phyloP scores from a whole-genome alignment of 2,888 invertebrate species.

The Nephrotoma appendiculata region DNA sequence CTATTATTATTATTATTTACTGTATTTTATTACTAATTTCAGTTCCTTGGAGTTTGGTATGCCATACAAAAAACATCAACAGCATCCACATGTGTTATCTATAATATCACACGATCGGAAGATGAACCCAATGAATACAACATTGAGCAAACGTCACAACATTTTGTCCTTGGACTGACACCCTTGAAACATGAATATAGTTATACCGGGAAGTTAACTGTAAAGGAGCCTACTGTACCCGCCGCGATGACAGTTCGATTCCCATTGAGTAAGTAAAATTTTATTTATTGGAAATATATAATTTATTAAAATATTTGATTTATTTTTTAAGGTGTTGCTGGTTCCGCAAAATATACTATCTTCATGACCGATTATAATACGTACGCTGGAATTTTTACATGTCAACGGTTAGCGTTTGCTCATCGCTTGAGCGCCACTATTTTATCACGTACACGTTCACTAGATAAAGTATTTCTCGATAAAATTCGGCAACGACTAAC shows the following conservation, averaged over 20 bases:
- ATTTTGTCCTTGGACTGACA: slow-evolving; percentile 50
- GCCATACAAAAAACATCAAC: slow-evolving; percentile 73
- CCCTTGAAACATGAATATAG: slow-evolving; percentile 66
- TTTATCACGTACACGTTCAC: slow-evolving; percentile 54
- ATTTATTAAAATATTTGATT: slow-evolving; percentile 6
- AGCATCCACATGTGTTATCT: slow-evolving; percentile 61
- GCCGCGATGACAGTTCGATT: slow-evolving; percentile 62
- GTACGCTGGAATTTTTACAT: slow-evolving; percentile 65
- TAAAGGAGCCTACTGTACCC: slow-evolving; percentile 47
- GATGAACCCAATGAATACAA: slow-evolving; percentile 53
- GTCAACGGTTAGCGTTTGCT: slow-evolving; percentile 55
- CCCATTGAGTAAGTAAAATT: slow-evolving; percentile 56
- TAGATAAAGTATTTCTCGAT: slow-evolving; percentile 54
- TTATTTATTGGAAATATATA: neutral
- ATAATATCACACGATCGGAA: slow-evolving; percentile 53
- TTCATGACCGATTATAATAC: slow-evolving; percentile 58
- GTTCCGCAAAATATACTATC: slow-evolving; percentile 57
- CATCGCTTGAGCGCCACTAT: slow-evolving; percentile 69
- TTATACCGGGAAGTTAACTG: slow-evolving; percentile 54
- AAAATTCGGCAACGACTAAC: slow-evolving; percentile 51
- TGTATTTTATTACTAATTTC: slow-evolving; percentile 9
- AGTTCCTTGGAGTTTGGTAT: slow-evolving; percentile 71
- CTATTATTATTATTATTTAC: neutral
- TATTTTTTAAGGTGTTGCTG: slow-evolving; percentile 46
- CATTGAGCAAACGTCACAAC: slow-evolving; percentile 58